Percentiles rank a stretch among this genome's conserved stretches.
phyloP scores from a whole-genome alignment of 2,113 vertebrate genomes.

The Entelurus aequoreus region DNA sequence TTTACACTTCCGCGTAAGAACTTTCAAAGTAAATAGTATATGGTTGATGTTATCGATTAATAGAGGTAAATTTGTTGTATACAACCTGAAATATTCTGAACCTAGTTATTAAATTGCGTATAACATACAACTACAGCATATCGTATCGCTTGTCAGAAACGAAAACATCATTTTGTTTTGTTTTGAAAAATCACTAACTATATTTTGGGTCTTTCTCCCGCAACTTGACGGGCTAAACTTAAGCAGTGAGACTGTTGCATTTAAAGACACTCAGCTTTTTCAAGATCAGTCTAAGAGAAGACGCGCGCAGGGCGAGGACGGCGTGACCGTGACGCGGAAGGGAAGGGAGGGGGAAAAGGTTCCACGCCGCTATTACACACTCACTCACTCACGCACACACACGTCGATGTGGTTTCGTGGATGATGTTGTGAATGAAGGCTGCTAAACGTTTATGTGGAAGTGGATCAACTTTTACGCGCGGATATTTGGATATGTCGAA shows the following conservation, averaged over 20 bases:
- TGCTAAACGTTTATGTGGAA: background rate
- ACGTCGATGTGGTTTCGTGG: background rate
- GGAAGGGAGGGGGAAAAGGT: background rate
- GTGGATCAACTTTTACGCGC: conserved; percentile 55
- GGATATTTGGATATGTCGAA: conserved; percentile 29
- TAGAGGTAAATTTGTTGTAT: background rate
- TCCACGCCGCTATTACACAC: background rate
- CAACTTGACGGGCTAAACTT: conserved; percentile 32
- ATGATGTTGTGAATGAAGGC: background rate
- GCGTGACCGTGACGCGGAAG: conserved; percentile 19
- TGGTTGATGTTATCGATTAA: too few relatives aligned
- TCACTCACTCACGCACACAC: background rate
- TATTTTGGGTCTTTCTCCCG: background rate
- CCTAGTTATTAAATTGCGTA: too few relatives aligned
- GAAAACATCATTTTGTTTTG: background rate
- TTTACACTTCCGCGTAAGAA: accelerated
- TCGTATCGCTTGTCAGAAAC: too few relatives aligned
- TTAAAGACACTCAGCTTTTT: conserved; percentile 37
- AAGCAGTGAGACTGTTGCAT: conserved; percentile 31
- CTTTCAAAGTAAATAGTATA: conserved; percentile 35
- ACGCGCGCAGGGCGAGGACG: conserved; percentile 32
- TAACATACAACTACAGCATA: too few relatives aligned
- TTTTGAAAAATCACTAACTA: conserved; percentile 1
- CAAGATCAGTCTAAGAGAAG: conserved; percentile 34
- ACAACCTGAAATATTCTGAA: too few relatives aligned